A percentile compares a stretch with the other conserved stretches of the same genome.
Evolutionary conservation across 2,888 invertebrate genomes (phyloP).

Genomic region (Conistra vaccinii): DNA sequence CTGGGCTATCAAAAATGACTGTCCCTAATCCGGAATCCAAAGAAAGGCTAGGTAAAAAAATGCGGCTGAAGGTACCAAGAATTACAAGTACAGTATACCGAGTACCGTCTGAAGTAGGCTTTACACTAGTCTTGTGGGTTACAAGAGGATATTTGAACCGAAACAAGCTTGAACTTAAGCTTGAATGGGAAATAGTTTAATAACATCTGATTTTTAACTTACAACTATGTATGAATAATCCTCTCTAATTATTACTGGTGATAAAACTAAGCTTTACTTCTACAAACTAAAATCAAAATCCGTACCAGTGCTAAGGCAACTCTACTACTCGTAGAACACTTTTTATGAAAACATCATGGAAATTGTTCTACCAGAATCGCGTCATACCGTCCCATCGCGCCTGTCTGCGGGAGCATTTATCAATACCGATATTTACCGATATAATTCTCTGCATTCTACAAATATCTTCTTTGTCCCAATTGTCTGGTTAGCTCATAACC

Average conservation of each 20-base stretch:
- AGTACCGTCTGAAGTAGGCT: conserved; percentile 1
- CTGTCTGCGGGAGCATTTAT: background rate
- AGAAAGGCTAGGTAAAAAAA: too few species aligned
- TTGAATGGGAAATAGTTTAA: conserved; percentile 21
- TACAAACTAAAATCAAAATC: conserved; percentile 23
- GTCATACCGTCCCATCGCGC: background rate
- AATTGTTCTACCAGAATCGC: background rate
- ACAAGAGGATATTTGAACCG: conserved; percentile 32
- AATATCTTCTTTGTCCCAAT: conserved; percentile 66
- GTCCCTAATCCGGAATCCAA: too few species aligned
- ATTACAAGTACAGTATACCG: too few species aligned
- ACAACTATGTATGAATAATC: too few species aligned
- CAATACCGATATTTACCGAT: conserved; percentile 40
- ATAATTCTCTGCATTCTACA: conserved; percentile 62
- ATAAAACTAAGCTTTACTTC: background rate
- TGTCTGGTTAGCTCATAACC: conserved; percentile 68
- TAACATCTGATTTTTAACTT: conserved; percentile 8
- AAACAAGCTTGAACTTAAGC: conserved; percentile 34
- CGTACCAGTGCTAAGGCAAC: conserved; percentile 6
- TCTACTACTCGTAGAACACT: background rate
- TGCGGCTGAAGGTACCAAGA: too few species aligned
- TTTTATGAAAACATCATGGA: background rate
- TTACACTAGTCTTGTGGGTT: conserved; percentile 13
- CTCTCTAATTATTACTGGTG: background rate
- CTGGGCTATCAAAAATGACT: too few species aligned